A percentile compares a stretch with the other conserved stretches of the same genome.
Evolutionary conservation across 2,797 vertebrate genomes (phyloP).

Genomic region (Lithobates pipiens): DNA sequence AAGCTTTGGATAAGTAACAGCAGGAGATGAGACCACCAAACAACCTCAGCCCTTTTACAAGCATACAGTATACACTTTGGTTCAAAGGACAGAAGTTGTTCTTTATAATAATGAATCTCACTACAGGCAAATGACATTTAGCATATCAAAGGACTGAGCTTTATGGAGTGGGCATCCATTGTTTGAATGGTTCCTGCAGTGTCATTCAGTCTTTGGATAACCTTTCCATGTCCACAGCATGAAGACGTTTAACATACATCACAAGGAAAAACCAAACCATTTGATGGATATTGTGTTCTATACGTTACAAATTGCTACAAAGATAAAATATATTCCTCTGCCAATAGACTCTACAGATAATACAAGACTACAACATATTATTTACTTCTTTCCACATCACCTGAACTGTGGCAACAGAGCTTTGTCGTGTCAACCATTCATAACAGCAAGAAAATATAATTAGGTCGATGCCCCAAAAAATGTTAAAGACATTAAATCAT

Average conservation of each 20-base stretch:
- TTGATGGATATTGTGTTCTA: neutral
- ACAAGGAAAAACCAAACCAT: too few species aligned
- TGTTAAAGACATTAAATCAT: too few species aligned
- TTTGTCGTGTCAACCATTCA: too few species aligned
- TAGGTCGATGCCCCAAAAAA: too few species aligned
- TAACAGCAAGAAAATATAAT: too few species aligned
- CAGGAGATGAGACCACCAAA: conserved; percentile 73
- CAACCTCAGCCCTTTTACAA: conserved; percentile 67
- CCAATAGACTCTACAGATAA: too few species aligned
- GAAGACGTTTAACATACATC: neutral
- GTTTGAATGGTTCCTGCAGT: conserved; percentile 63
- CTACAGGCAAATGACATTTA: conserved; percentile 66
- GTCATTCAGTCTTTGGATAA: conserved; percentile 44
- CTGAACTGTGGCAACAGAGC: too few species aligned
- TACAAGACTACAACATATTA: too few species aligned
- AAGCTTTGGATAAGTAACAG: conserved; percentile 57
- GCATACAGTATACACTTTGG: conserved; percentile 71
- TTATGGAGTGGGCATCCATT: conserved; percentile 56
- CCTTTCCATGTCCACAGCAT: neutral
- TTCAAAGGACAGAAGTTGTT: conserved; percentile 75
- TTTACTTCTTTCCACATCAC: too few species aligned
- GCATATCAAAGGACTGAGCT: conserved; percentile 69
- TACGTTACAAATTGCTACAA: neutral
- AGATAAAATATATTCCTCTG: too few species aligned
- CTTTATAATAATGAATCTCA: conserved; percentile 70